Percentiles rank a stretch among this genome's conserved stretches.
phyloP scores from a whole-genome alignment of 2,797 vertebrate species.

The Delichon dasypus region DNA sequence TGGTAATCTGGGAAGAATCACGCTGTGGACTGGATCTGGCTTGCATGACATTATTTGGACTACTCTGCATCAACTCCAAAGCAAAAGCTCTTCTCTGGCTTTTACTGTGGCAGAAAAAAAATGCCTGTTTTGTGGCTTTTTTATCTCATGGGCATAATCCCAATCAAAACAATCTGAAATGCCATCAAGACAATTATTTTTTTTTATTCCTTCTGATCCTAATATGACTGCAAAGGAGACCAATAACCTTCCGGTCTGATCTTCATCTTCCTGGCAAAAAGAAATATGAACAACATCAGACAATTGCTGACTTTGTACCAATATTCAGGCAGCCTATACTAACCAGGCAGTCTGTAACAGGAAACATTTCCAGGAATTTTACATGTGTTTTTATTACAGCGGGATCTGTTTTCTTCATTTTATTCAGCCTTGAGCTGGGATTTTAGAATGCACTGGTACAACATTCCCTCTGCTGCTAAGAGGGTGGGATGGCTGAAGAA shows the following conservation, averaged over 20 bases:
- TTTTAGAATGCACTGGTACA: conserved; percentile 26
- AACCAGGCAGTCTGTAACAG: conserved; percentile 35
- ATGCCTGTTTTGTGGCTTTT: neutral
- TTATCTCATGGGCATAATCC: conserved; percentile 22
- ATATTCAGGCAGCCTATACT: neutral
- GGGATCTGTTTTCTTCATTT: conserved; percentile 29
- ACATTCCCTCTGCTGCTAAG: conserved; percentile 6
- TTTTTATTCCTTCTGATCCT: conserved; percentile 37
- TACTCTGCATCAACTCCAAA: neutral
- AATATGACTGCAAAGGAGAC: conserved; percentile 16
- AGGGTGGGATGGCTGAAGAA: conserved; percentile 20
- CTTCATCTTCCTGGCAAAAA: conserved; percentile 37
- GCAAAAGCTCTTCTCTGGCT: conserved; percentile 21
- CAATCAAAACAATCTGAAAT: conserved; percentile 42
- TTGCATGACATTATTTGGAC: conserved; percentile 14
- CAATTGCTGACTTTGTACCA: conserved; percentile 25
- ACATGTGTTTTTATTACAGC: conserved; percentile 29
- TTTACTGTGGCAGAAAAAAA: neutral
- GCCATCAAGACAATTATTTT: conserved; percentile 29
- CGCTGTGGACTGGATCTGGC: conserved; percentile 3
- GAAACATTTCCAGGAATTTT: conserved; percentile 62
- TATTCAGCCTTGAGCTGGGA: neutral
- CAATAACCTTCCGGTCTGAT: conserved; percentile 3
- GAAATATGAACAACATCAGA: neutral
- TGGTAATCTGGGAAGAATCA: conserved; percentile 34